Base-by-base conservation (phyloP, 2,888 invertebrate genomes). In the Drosophila conformis region DNA sequence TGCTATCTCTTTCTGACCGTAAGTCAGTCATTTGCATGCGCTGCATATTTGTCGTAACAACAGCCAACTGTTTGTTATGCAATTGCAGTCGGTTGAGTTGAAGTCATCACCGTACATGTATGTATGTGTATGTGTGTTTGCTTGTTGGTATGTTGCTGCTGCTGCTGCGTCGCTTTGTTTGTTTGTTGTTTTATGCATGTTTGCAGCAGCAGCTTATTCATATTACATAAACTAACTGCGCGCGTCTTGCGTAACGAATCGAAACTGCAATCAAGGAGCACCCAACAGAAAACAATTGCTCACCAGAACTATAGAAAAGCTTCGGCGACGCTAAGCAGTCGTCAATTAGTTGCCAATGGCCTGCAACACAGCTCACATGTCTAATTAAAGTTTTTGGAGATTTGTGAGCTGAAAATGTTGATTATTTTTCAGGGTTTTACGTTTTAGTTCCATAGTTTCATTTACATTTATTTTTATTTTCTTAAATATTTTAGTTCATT, bases 1-100 rank as follows among this genome's bases (percentile, higher is more conserved):
- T 74, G 77, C 69, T 59, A 35, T 83, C 83, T 81, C 87, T 59
- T 21, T 86, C 61, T 63, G 70, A 58, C 82, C 76, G 85, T 84
- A 87, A 86, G 85, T 86, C 85, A 87, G 87, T 90, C 89, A 87
- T 87, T 87, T 87, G 90, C 90, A 87, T 87, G 87, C 89, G 82
- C 86, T 88, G 89, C 87, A 90, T 90, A 87, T 87, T 87, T 87
- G 90, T 88, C 90, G 90, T 87, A 83, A 88, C 87, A 88, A 86
- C 90, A 89, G 83, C 68, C 83, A 90, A 87, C 87, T 87, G 87
- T 87, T 87, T 87, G 87, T 87, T 87, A 87, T 87, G 87, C 87
- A 90, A 87, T 87, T 87, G 90, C 87, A 90, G 89, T 82, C 83
- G 73, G 76, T 69, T 69, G 83, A 84, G 86, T 78, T 88, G 61